phyloP scores from a whole-genome alignment of 2,797 vertebrate genomes.

The Falco concolor region DNA sequence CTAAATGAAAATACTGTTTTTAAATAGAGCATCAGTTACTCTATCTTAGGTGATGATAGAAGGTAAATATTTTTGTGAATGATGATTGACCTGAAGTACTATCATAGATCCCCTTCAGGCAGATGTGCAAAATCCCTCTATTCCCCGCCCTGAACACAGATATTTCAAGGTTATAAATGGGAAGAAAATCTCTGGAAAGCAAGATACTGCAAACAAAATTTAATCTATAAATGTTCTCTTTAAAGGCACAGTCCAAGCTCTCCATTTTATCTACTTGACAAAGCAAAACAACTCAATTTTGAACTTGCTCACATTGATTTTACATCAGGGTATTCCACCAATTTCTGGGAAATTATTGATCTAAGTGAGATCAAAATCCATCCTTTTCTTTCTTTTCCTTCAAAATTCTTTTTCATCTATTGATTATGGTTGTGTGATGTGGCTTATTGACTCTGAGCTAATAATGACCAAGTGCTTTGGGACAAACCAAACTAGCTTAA shows the following conservation, averaged over 20 bases:
- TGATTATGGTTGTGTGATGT: neutral
- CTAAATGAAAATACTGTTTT: neutral
- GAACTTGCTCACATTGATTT: slow-evolving; percentile 48
- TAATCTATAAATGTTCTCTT: slow-evolving; percentile 36
- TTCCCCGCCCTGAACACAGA: neutral
- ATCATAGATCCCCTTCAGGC: neutral
- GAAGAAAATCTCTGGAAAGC: neutral
- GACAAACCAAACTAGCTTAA: slow-evolving; percentile 24
- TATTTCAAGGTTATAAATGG: slow-evolving; percentile 30
- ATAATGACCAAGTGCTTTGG: slow-evolving; percentile 15
- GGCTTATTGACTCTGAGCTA: slow-evolving; percentile 26
- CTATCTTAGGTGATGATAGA: neutral
- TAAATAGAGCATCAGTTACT: neutral
- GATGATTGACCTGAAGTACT: neutral
- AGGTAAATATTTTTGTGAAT: neutral
- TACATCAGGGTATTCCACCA: slow-evolving; percentile 48
- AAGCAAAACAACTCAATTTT: slow-evolving; percentile 59
- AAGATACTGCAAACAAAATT: slow-evolving; percentile 41
- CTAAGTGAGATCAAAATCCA: neutral
- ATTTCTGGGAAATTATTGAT: slow-evolving; percentile 51
- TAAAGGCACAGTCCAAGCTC: neutral
- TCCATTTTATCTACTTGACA: slow-evolving; percentile 41
- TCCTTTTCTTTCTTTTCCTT: slow-evolving; percentile 35
- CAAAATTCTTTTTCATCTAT: slow-evolving; percentile 26
- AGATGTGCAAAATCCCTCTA: neutral